Base-by-base conservation (phyloP, 1,140 invertebrate species). In the Formica selysi region DNA sequence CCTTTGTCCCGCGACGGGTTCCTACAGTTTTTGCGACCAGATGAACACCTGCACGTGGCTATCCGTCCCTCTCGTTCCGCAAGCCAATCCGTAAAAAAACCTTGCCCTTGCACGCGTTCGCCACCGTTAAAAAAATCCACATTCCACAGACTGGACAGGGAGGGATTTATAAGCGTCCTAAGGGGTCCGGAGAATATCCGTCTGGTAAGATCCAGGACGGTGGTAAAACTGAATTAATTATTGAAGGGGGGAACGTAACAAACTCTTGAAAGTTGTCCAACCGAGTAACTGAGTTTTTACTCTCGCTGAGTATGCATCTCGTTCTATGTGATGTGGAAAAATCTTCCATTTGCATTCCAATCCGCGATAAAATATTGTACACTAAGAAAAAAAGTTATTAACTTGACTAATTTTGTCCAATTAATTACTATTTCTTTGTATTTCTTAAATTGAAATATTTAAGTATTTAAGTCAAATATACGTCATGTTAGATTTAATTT, bases 101-200 rank as follows among this genome's bases (percentile, higher is more conserved):
- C 92, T 93, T 93, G 93, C 93, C 92, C 92, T 93, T 93, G 93
- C 93, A 91, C 91, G 88, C 90, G 76, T 90, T 92, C 86, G 78
- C 78, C 87, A 92, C 86, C 87, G 91, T 85, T 91, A 92, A 92
- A 80, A 81, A 93, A 92, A 88, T 90, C 22, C 76, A 59, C 90
- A 91, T 91, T 91, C 90, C 88, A 32, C 16, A 10, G 67, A 51
- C 64, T 88, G 88, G 74, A 26, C 83, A 68, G 54, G 76, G 80
- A 86, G 76, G 89, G 92, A 92, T 92, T 93, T 92, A 91, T 90
- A 90, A 86, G 84, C 87, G 78, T 90, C 76, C 79, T 83, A 85
- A 22, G 16, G 81, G 88, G 54, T 51, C 11, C 29, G 78, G 48
- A 74, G 67, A 65, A 57, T 78, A 80, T 87, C 87, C 90, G 86